Conservation (phyloP, 1,140 invertebrate species). For the Aphaenogaster floridana region DNA sequence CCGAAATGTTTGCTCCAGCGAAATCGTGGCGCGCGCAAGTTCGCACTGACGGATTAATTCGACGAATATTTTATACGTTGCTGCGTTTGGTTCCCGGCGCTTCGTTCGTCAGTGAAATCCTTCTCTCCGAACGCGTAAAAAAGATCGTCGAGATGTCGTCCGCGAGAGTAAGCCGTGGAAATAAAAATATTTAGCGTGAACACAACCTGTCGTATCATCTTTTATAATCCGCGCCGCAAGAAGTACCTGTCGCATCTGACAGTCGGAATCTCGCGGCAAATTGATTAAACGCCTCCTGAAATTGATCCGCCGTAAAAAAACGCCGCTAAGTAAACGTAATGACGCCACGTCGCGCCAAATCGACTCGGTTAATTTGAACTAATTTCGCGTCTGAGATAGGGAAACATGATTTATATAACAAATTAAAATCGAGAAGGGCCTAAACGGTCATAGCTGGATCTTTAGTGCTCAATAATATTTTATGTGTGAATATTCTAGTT, state of each 20-base stretch:
- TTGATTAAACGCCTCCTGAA: constrained; percentile 66
- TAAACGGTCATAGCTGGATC: too few species aligned
- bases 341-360: constrained; percentile 16
- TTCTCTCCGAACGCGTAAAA: background rate
- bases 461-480: too few species aligned
- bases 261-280: constrained; percentile 57
- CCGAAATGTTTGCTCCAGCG: background rate
- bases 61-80: constrained; percentile 19
- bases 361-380: constrained; percentile 20
- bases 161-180: constrained; percentile 9
- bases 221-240: constrained; percentile 15
- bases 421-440: too few species aligned
- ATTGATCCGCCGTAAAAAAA: constrained; percentile 47
- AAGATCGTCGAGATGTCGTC: background rate
- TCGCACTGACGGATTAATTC: background rate
- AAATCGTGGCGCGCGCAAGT: background rate
- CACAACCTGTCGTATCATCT: constrained; percentile 29
- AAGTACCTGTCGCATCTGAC: constrained; percentile 52
- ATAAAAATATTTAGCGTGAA: constrained; percentile 45
- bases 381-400: constrained; percentile 7
- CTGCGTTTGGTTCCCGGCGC: background rate
- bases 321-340: background rate
- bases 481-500: too few species aligned
- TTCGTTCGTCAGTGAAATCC: constrained; percentile 6
- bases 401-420: constrained; percentile 13